Conservation (phyloP, 2,888 invertebrate species). For the Hybos culiciformis region DNA sequence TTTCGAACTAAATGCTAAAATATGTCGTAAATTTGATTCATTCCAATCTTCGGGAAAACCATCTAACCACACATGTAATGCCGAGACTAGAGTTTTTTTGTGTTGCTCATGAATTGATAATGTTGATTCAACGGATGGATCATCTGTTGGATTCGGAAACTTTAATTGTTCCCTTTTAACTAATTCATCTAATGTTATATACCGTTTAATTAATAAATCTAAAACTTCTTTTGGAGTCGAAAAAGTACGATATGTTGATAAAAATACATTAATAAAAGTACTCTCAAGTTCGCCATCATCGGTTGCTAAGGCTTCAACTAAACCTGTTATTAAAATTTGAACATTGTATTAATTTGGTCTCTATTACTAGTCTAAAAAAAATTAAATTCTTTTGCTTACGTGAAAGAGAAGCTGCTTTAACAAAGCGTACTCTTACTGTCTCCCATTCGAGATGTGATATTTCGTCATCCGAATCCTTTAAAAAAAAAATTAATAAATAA, state of each 20-base stretch:
- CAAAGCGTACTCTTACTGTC: conserved; percentile 84
- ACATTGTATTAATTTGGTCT: no score
- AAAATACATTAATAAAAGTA: conserved; percentile 93
- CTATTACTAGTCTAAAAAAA: no score
- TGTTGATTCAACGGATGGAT: neutral
- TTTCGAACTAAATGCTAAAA: conserved; percentile 74
- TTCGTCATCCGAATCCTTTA: conserved; percentile 74
- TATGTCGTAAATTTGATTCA: conserved; percentile 48
- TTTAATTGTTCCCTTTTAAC: conserved; percentile 16
- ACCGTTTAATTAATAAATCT: conserved; percentile 62
- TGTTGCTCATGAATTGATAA: conserved; percentile 31
- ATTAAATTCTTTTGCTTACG: no score
- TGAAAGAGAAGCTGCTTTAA: conserved; percentile 91
- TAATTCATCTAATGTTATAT: conserved; percentile 45
- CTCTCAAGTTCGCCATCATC: conserved; percentile 95
- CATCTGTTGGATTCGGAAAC: neutral
- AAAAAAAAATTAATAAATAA: no score
- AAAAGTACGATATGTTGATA: conserved; percentile 85
- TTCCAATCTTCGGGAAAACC: conserved; percentile 85
- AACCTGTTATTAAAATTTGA: no score
- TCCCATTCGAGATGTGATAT: conserved; percentile 98
- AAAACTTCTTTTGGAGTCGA: conserved; percentile 77
- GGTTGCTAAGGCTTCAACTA: conserved; percentile 86
- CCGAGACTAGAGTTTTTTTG: conserved; percentile 69
- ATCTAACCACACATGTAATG: conserved; percentile 94